Percentiles rank a stretch among this genome's conserved stretches.
These are phyloP conservation scores for Syngnathoides biaculeatus DNA, from an alignment of 2,113 vertebrate genomes.

Conservation along the genomic window DNA sequence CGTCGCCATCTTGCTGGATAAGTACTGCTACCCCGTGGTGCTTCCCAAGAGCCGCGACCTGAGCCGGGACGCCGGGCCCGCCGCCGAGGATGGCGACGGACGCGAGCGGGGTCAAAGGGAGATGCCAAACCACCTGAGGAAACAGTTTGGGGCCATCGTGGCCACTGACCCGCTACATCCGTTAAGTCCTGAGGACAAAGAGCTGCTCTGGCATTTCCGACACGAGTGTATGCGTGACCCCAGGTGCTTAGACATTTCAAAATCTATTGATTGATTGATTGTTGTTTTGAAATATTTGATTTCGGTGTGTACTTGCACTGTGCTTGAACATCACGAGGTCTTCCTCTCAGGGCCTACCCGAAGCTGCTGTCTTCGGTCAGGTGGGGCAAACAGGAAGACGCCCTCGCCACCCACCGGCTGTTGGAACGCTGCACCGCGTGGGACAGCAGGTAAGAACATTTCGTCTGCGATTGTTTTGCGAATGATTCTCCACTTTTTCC, in stretches of 20 bases:
- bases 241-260: no score
- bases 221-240: conserved; percentile 90
- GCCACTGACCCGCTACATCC: conserved; percentile 90
- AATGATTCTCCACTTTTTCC: background rate
- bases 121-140: conserved; percentile 97
- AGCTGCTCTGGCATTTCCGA: conserved; percentile 95
- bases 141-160: conserved; percentile 91
- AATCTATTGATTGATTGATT: no score
- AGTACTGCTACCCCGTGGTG: conserved; percentile 92
- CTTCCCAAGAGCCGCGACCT: conserved; percentile 84
- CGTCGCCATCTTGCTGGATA: conserved; percentile 87
- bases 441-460: conserved; percentile 74
- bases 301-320: no score
- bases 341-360: conserved; percentile 81
- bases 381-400: conserved; percentile 93
- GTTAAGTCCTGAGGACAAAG: conserved; percentile 91
- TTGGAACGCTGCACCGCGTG: conserved; percentile 84
- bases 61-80: conserved; percentile 50
- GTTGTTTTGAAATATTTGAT: no score
- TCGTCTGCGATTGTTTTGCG: background rate
- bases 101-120: conserved; percentile 83
- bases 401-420: conserved; percentile 85
- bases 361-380: conserved; percentile 93
- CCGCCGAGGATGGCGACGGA: conserved; percentile 71
- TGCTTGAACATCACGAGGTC: background rate